Evolutionary conservation across 2,113 vertebrate genomes (phyloP), one percentile per base, ranked within the genome.

Genomic region (Ariopsis seemanni): DNA sequence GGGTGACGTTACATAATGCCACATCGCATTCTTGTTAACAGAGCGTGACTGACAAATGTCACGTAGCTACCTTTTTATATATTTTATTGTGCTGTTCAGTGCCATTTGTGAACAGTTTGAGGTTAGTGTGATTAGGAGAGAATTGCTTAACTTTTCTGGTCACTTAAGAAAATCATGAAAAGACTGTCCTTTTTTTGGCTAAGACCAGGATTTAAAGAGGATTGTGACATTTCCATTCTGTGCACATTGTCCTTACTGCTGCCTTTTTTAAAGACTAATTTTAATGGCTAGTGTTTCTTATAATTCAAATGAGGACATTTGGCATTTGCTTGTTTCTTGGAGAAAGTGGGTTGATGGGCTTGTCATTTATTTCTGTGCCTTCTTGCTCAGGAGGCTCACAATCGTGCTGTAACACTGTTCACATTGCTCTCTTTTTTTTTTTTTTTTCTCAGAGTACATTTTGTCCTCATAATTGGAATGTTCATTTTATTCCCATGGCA

Each of bases 401-500:
- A 85, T 71, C 10, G 18, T 79, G 65, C 72, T 30, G 5, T 14
- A 84, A 60, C 17, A 42, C 53, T 72, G 81, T 86, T 89, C 63
- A 77, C 11, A 58, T 80, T 27, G 50, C 48, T 55, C 69, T 85
- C 71, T 62, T 62, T 79, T 80, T 77, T 30, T 80, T 80, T 30
- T 34, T 34, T 42, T 42, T 4, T 42, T 4, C 3, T 25, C 53
- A 27, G 63, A 58, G 50, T 55, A 87, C 87, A 58, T 27, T 83
- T 60, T 60, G 79, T 79, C 69, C 87, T 88, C 60, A 30, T 88
- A 88, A 88, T 86, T 84, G 84, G 52, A 88, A 71, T 82, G 53
- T 78, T 88, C 77, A 78, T 90, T 89, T 89, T 25, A 82, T 87
- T 90, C 93, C 88, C 86, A 81, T 82, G 77, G 86, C 85, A n/a